These are phyloP conservation scores for Eupithecia centaureata DNA, from an alignment of 2,888 invertebrate genomes.

Conservation along the genomic window DNA sequence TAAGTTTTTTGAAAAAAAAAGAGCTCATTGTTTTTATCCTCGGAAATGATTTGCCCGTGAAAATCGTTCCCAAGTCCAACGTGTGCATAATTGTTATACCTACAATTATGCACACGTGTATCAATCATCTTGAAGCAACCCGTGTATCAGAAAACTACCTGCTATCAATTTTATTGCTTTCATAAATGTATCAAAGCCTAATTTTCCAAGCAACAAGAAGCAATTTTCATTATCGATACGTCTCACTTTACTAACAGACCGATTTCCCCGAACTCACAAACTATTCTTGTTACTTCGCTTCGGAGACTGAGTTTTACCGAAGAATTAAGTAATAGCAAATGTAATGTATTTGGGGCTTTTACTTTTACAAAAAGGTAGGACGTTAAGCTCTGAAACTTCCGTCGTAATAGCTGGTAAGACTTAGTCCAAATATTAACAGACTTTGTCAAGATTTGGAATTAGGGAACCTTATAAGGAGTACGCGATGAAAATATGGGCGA, in stretches of 20 bases:
- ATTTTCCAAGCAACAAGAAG: not conserved
- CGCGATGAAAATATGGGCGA: too few relatives aligned
- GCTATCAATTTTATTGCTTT: not conserved
- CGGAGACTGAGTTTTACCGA: not conserved
- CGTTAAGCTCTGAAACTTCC: not conserved
- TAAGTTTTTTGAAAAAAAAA: too few relatives aligned
- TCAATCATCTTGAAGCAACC: not conserved
- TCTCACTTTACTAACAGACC: constrained; percentile 1
- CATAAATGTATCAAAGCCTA: not conserved
- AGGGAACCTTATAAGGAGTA: too few relatives aligned
- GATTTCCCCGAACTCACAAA: not conserved
- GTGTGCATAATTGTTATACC: not conserved
- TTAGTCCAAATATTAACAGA: not conserved
- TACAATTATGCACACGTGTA: not conserved
- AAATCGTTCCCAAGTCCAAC: not conserved
- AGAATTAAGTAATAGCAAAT: not conserved
- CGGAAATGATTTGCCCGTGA: not conserved
- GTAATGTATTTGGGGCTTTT: not conserved
- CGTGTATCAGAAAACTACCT: not conserved
- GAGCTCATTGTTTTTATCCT: too few relatives aligned
- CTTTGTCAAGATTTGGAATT: not conserved
- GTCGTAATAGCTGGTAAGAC: not conserved
- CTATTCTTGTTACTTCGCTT: not conserved
- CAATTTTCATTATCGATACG: constrained; percentile 5
- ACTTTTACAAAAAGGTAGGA: not conserved